These are phyloP conservation scores for Ptychochromis oligacanthus DNA, from an alignment of 2,113 vertebrate species.

Conservation along the genomic window DNA sequence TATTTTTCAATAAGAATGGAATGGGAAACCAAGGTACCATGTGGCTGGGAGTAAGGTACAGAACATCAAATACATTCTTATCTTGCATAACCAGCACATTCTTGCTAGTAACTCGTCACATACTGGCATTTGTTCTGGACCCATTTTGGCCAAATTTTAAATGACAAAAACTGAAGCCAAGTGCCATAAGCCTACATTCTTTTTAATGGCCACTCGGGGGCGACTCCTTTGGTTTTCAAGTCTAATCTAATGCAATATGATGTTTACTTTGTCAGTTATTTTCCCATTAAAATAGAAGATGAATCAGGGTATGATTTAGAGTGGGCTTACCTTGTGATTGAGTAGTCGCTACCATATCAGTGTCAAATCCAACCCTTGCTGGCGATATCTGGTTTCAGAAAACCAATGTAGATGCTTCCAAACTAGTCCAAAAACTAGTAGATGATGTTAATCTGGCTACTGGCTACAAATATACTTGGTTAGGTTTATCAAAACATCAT, in stretches of 20 bases:
- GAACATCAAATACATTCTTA: background rate
- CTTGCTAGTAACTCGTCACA: background rate
- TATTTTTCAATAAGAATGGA: background rate
- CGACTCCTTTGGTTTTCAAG: background rate
- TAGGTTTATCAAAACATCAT: background rate
- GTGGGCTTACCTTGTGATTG: too few species aligned
- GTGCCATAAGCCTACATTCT: background rate
- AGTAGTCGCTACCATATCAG: too few species aligned
- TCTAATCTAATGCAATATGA: too few species aligned
- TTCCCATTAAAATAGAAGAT: too few species aligned
- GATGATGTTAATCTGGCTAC: too few species aligned
- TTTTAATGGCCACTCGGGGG: background rate
- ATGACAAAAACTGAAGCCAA: background rate
- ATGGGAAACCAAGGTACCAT: background rate
- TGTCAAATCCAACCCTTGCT: too few species aligned
- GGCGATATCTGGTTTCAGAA: too few species aligned
- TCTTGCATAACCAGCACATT: background rate
- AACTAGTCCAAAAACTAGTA: too few species aligned
- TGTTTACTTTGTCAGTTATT: too few species aligned
- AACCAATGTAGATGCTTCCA: too few species aligned
- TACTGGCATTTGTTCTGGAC: background rate
- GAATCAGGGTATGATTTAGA: too few species aligned
- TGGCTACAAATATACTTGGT: background rate
- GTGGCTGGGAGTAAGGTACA: slow-evolving; percentile 3
- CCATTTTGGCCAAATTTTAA: background rate